A percentile compares a stretch with the other conserved stretches of the same genome.
phyloP scores from a whole-genome alignment of 1,140 invertebrate species.

The Lithobius niger region DNA sequence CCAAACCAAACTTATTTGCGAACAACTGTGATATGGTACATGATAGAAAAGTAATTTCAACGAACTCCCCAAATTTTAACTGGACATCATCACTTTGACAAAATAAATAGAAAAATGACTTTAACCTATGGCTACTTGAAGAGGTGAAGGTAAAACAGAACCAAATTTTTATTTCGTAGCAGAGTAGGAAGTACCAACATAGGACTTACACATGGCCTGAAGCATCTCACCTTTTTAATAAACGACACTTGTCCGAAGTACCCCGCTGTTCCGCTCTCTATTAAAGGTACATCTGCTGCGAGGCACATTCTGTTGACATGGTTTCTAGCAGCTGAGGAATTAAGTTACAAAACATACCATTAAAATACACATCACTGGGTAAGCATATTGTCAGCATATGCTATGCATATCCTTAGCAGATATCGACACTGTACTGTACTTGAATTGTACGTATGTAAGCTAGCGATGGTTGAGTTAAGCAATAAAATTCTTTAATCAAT shows the following conservation, averaged over 20 bases:
- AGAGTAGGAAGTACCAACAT: background rate
- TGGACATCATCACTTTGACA: too few relatives aligned
- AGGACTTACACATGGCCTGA: background rate
- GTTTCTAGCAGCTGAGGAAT: slow-evolving; percentile 62
- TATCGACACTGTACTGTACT: too few relatives aligned
- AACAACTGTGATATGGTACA: too few relatives aligned
- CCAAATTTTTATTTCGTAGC: background rate
- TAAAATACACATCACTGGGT: too few relatives aligned
- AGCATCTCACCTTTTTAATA: slow-evolving; percentile 35
- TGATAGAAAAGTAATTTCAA: too few relatives aligned
- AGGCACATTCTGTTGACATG: slow-evolving; percentile 99
- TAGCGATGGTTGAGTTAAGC: too few relatives aligned
- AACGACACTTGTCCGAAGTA: slow-evolving; percentile 77
- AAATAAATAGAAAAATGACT: slow-evolving; percentile 3
- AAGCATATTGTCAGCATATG: too few relatives aligned
- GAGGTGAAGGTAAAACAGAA: background rate
- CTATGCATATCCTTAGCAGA: too few relatives aligned
- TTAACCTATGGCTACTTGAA: background rate
- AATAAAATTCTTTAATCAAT: too few relatives aligned
- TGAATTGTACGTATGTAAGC: too few relatives aligned
- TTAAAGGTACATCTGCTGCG: slow-evolving; percentile 78
- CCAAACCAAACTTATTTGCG: slow-evolving; percentile 10
- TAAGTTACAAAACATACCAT: too few relatives aligned
- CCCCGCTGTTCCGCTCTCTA: slow-evolving; percentile 94
- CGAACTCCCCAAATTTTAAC: too few relatives aligned